These are phyloP conservation scores for Eurytoma californica DNA, from an alignment of 2,888 invertebrate genomes.

Conservation along the genomic window DNA sequence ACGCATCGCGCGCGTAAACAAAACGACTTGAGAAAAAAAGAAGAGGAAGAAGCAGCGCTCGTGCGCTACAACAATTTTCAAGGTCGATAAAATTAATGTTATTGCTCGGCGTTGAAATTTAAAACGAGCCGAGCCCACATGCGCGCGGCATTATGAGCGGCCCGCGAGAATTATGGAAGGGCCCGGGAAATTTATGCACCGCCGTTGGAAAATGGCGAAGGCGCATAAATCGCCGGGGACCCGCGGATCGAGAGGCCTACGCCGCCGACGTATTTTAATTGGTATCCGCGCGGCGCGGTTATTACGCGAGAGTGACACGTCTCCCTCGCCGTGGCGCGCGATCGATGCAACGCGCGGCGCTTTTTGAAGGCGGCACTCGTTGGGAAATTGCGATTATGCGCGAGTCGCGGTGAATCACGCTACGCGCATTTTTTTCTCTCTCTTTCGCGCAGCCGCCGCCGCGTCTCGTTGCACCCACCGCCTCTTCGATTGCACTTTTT, in stretches of 20 bases:
- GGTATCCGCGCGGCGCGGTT: slow-evolving; percentile 43
- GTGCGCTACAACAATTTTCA: slow-evolving; percentile 45
- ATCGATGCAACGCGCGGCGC: slow-evolving; percentile 34
- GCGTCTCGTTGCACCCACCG: no score
- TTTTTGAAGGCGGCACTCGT: slow-evolving; percentile 34
- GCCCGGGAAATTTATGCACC: slow-evolving; percentile 41
- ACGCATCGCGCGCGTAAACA: slow-evolving; percentile 16
- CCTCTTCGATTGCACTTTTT: not conserved
- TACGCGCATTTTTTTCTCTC: slow-evolving; percentile 21
- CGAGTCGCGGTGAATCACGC: slow-evolving; percentile 5
- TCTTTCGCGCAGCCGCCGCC: not conserved
- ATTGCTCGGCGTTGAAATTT: slow-evolving; percentile 54
- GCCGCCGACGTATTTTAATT: slow-evolving; percentile 46
- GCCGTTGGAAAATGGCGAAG: slow-evolving; percentile 48
- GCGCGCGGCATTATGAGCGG: slow-evolving; percentile 18
- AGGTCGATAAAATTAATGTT: slow-evolving; percentile 55
- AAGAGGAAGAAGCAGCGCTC: not conserved
- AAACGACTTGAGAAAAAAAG: slow-evolving; percentile 44
- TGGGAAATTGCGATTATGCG: slow-evolving; percentile 44
- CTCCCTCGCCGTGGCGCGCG: not conserved
- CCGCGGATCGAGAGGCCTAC: slow-evolving; percentile 5
- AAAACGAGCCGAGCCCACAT: slow-evolving; percentile 46
- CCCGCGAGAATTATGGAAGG: slow-evolving; percentile 38
- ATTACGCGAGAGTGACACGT: slow-evolving; percentile 51
- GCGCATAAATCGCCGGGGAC: slow-evolving; percentile 42